Percentiles rank a stretch among this genome's conserved stretches.
These are phyloP conservation scores for Lerema accius DNA, from an alignment of 1,140 invertebrate species.

Conservation along the genomic window DNA sequence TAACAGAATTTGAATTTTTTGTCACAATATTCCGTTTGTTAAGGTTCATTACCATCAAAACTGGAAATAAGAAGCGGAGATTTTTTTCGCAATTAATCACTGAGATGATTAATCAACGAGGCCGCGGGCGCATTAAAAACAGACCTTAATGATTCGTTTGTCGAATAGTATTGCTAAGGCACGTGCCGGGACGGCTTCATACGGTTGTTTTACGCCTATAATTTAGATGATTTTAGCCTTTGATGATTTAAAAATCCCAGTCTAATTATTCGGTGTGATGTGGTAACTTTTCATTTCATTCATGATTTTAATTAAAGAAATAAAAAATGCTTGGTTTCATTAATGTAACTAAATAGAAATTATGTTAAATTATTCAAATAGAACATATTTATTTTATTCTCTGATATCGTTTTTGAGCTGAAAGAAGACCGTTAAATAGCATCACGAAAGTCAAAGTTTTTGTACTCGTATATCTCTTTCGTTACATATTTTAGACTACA, in stretches of 20 bases:
- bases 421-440: conserved; percentile 8
- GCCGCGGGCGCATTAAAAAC: conserved; percentile 63
- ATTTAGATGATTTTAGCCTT: too few species aligned
- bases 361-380: too few species aligned
- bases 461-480: conserved; percentile 23
- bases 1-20: too few species aligned
- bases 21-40: not conserved
- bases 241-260: conserved; percentile 52
- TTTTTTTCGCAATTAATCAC: conserved; percentile 58
- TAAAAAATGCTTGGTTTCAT: too few species aligned
- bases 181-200: conserved; percentile 61
- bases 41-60: not conserved
- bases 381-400: too few species aligned
- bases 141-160: conserved; percentile 72
- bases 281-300: conserved; percentile 11
- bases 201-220: too few species aligned
- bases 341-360: too few species aligned
- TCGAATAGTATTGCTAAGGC: conserved; percentile 60
- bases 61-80: conserved; percentile 3
- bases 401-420: not conserved
- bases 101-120: conserved; percentile 70
- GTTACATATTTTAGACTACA: conserved; percentile 26
- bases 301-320: not conserved
- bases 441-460: too few species aligned
- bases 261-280: conserved; percentile 35